phyloP scores from a whole-genome alignment of 2,113 vertebrate species.

The Aviceda subcristata region DNA sequence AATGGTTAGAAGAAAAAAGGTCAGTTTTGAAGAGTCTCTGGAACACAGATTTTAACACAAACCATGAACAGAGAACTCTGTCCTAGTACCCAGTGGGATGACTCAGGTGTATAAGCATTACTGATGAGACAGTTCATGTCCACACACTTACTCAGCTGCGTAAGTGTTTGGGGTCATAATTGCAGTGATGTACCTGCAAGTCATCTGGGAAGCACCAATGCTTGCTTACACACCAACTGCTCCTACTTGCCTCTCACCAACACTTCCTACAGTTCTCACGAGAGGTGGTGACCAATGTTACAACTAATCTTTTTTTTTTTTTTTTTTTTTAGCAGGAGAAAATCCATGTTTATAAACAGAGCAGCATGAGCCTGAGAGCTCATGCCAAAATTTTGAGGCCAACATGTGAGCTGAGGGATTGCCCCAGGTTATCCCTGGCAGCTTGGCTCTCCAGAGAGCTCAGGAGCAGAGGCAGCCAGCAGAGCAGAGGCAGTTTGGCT shows the following conservation, averaged over 20 bases:
- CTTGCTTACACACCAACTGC: neutral
- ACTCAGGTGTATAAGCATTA: constrained; percentile 20
- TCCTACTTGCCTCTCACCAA: neutral
- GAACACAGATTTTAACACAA: neutral
- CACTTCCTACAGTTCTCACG: neutral
- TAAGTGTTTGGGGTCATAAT: constrained; percentile 44
- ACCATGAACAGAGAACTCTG: neutral
- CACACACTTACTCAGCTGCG: constrained; percentile 26
- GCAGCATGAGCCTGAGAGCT: neutral
- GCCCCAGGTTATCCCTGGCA: neutral
- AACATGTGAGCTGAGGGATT: neutral
- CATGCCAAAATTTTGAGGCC: rapidly evolving
- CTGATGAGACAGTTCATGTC: constrained; percentile 32
- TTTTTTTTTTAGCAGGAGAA: neutral
- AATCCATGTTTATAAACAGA: neutral
- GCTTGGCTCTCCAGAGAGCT: neutral
- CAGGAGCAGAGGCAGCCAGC: neutral
- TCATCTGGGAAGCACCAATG: neutral
- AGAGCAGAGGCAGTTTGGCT: neutral
- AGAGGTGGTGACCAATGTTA: neutral
- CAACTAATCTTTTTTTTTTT: neutral
- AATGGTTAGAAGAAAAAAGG: neutral
- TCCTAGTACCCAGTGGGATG: neutral
- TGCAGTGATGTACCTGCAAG: constrained; percentile 17
- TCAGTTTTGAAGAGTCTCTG: neutral